A percentile compares a stretch with the other conserved stretches of the same genome.
Conservation (phyloP, 2,797 vertebrate genomes). For the Champsocephalus esox region DNA sequence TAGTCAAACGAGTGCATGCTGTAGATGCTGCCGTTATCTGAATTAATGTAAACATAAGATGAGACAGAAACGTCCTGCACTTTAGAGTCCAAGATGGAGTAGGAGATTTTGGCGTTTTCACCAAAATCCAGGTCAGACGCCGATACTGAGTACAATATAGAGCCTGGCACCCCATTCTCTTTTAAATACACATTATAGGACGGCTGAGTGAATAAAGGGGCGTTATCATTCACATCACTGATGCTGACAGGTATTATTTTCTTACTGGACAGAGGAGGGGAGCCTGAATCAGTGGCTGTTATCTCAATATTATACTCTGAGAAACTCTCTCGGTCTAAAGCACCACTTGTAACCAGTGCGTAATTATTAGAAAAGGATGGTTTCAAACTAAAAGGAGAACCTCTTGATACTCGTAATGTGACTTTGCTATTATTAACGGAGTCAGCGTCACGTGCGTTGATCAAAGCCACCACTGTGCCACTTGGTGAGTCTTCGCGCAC, state of each 20-base stretch:
- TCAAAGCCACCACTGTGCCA: constrained; percentile 74
- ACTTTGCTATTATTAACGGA: constrained; percentile 75
- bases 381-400: constrained; percentile 67
- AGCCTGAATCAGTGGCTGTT: constrained; percentile 85
- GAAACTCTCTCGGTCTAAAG: constrained; percentile 84
- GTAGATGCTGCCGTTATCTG: constrained; percentile 87
- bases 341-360: constrained; percentile 64
- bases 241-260: constrained; percentile 81
- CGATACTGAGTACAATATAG: constrained; percentile 85
- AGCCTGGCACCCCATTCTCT: constrained; percentile 87
- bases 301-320: constrained; percentile 87
- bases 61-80: constrained; percentile 82
- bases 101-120: constrained; percentile 73
- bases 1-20: constrained; percentile 84
- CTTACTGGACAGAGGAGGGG: constrained; percentile 74
- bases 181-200: constrained; percentile 88
- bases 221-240: constrained; percentile 89
- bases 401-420: constrained; percentile 31
- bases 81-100: constrained; percentile 81
- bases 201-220: constrained; percentile 80
- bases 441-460: constrained; percentile 73
- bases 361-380: constrained; percentile 75
- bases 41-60: constrained; percentile 87
- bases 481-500: constrained; percentile 63
- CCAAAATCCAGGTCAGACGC: constrained; percentile 85